These are phyloP conservation scores for Malthinus seriepunctatus DNA, from an alignment of 2,888 invertebrate species.

Conservation along the genomic window DNA sequence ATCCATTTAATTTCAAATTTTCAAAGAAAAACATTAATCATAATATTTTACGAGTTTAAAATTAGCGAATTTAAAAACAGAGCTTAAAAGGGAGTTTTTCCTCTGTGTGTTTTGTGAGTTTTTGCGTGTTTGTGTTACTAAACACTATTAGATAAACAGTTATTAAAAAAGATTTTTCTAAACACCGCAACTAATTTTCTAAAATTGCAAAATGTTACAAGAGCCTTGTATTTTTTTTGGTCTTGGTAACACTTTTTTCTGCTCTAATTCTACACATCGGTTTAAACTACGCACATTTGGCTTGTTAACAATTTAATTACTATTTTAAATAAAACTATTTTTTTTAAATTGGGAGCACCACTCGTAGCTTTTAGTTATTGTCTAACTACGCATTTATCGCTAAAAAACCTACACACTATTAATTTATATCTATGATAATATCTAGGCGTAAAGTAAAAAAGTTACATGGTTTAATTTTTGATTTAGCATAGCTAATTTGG, in stretches of 20 bases:
- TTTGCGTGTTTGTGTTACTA: slow-evolving; percentile 14
- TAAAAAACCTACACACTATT: slow-evolving; percentile 8
- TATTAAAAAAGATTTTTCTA: slow-evolving; percentile 30
- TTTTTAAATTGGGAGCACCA: slow-evolving; percentile 19
- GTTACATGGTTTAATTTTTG: slow-evolving; percentile 14
- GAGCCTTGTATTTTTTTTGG: slow-evolving; percentile 11
- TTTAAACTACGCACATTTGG: slow-evolving; percentile 28
- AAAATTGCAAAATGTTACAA: slow-evolving; percentile 28
- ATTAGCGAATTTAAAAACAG: neutral
- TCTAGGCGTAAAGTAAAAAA: slow-evolving; percentile 7
- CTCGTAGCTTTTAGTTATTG: slow-evolving; percentile 12
- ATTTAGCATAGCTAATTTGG: slow-evolving; percentile 23
- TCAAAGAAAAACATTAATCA: slow-evolving; percentile 7
- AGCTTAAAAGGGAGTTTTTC: neutral
- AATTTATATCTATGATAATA: slow-evolving; percentile 8
- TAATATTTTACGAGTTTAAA: neutral
- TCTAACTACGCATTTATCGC: slow-evolving; percentile 17
- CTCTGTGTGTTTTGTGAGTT: slow-evolving; percentile 1
- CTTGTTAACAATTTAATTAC: slow-evolving; percentile 20
- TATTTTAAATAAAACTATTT: slow-evolving; percentile 3
- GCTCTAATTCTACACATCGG: slow-evolving; percentile 28
- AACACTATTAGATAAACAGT: slow-evolving; percentile 23
- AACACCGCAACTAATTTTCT: slow-evolving; percentile 28
- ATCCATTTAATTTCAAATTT: slow-evolving; percentile 18
- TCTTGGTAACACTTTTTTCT: slow-evolving; percentile 24